Conservation (phyloP, 2,113 vertebrate species). For the Chrysochloris asiatica region DNA sequence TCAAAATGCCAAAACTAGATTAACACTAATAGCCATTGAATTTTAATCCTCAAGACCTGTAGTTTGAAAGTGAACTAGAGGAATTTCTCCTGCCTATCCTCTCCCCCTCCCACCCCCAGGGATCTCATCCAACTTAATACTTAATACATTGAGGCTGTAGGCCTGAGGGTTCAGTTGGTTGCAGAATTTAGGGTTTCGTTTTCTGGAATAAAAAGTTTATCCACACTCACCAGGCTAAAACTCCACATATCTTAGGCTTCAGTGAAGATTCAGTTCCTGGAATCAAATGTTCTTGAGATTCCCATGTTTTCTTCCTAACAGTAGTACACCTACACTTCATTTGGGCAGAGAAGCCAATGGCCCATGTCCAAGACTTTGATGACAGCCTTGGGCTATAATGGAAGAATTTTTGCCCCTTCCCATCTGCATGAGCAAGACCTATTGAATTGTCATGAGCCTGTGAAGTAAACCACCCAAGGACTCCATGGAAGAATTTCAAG, state of each 20-base stretch:
- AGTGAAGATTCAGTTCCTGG: not conserved
- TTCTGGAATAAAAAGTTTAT: constrained; percentile 13
- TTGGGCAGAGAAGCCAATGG: constrained; percentile 9
- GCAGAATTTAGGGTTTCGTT: not conserved
- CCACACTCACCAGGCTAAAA: not conserved
- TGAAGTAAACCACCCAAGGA: constrained; percentile 74
- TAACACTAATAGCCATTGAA: not conserved
- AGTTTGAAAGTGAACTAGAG: not conserved
- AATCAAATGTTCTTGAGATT: constrained; percentile 7
- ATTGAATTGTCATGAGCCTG: constrained; percentile 54
- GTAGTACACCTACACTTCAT: not conserved
- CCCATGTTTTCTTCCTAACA: not conserved
- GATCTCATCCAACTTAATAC: not conserved
- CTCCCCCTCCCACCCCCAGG: not conserved
- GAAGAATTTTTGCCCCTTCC: constrained; percentile 46
- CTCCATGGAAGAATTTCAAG: constrained; percentile 55
- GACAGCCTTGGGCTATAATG: constrained; percentile 6
- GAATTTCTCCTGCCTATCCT: fast-evolving
- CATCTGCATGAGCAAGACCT: constrained; percentile 43
- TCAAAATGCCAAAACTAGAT: not conserved
- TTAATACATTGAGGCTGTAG: not conserved
- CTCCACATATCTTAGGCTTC: constrained; percentile 20
- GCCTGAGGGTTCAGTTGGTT: not conserved
- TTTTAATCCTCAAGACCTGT: not conserved
- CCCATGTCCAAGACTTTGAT: constrained; percentile 26